phyloP scores from a whole-genome alignment of 2,113 vertebrate genomes.

The Calyptomena viridis region DNA sequence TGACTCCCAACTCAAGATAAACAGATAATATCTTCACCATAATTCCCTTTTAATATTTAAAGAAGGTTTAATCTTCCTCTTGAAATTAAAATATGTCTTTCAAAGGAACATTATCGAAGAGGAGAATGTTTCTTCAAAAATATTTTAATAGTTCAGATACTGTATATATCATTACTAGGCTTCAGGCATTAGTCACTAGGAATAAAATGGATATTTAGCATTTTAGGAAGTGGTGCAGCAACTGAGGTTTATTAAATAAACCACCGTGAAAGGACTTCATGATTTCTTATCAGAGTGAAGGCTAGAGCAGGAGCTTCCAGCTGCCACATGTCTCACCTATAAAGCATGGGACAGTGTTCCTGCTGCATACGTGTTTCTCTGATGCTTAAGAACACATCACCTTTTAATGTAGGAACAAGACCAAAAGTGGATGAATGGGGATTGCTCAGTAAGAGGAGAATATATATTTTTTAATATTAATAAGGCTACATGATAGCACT shows the following conservation, averaged over 20 bases:
- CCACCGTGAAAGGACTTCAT: background rate
- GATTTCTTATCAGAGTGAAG: background rate
- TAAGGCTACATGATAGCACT: background rate
- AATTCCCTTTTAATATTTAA: constrained; percentile 12
- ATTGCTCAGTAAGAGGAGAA: background rate
- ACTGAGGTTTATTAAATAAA: background rate
- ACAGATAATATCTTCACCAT: background rate
- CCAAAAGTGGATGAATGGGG: background rate
- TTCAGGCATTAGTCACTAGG: background rate
- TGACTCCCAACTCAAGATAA: background rate
- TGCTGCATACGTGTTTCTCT: background rate
- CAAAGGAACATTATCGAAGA: background rate
- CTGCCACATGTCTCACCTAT: background rate
- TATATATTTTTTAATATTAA: background rate
- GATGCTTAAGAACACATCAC: background rate
- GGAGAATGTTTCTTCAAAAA: background rate
- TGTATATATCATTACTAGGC: background rate
- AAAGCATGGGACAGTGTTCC: background rate
- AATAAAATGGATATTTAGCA: background rate
- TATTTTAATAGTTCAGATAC: background rate
- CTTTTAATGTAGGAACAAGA: background rate
- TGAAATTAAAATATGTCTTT: background rate
- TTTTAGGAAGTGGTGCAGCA: background rate
- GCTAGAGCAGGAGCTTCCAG: background rate
- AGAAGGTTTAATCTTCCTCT: background rate